These are phyloP conservation scores for Chironomus striatipennis DNA, from an alignment of 1,140 invertebrate genomes.

Conservation along the genomic window DNA sequence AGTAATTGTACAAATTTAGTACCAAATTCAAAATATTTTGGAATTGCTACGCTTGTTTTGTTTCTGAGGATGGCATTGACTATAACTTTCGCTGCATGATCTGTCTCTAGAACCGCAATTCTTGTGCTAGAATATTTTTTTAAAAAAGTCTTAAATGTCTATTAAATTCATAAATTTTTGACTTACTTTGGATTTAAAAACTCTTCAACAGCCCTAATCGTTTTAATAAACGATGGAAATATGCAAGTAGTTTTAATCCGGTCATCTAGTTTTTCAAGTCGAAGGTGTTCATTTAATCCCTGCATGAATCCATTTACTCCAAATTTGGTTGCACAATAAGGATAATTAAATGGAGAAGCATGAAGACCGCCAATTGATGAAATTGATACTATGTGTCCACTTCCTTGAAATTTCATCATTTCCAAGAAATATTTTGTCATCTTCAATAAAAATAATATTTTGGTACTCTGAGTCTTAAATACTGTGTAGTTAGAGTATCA, in stretches of 20 bases:
- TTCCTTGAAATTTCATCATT: constrained; percentile 36
- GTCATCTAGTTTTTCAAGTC: constrained; percentile 34
- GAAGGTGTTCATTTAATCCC: constrained; percentile 32
- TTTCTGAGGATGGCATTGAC: neutral
- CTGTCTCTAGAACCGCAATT: neutral
- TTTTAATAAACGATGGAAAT: constrained; percentile 36
- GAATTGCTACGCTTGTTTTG: neutral
- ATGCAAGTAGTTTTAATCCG: constrained; percentile 37
- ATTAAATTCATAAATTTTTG: neutral
- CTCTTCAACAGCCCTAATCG: constrained; percentile 27
- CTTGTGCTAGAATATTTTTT: neutral
- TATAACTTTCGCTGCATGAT: neutral
- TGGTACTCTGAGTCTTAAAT: too few species aligned
- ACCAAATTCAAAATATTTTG: neutral
- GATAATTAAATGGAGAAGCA: constrained; percentile 35
- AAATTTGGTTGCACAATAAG: constrained; percentile 38
- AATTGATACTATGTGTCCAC: constrained; percentile 36
- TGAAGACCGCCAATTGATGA: constrained; percentile 34
- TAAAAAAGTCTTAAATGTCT: too few species aligned
- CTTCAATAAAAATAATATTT: too few species aligned
- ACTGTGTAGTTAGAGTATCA: too few species aligned
- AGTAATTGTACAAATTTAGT: neutral
- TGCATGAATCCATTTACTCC: constrained; percentile 39
- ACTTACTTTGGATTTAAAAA: neutral
- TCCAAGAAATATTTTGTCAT: constrained; percentile 38